Evolutionary conservation across 2,797 vertebrate genomes (phyloP).

Genomic region (Mergus octosetaceus): DNA sequence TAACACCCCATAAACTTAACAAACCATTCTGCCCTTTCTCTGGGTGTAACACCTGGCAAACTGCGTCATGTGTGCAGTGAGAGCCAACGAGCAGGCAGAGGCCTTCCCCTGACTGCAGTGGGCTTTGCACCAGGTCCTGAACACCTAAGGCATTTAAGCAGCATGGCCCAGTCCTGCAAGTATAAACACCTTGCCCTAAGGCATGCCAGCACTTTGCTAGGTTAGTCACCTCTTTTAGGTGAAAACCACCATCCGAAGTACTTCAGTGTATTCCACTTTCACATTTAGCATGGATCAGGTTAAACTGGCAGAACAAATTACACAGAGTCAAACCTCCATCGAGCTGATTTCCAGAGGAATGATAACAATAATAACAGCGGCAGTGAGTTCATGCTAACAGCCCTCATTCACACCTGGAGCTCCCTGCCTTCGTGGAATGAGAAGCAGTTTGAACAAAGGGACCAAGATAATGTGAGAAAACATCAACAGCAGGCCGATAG

Average conservation of each 20-base stretch:
- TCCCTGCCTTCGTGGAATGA: conserved; percentile 39
- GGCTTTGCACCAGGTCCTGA: not conserved
- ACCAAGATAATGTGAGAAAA: conserved; percentile 61
- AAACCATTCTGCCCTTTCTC: not conserved
- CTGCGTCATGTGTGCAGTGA: not conserved
- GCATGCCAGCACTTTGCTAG: not conserved
- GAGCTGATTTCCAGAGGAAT: conserved; percentile 26
- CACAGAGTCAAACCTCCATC: not conserved
- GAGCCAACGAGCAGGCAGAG: not conserved
- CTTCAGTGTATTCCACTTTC: not conserved
- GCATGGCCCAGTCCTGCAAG: not conserved
- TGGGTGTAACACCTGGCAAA: not conserved
- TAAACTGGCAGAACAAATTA: not conserved
- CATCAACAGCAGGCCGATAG: conserved; percentile 48
- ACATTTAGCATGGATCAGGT: not conserved
- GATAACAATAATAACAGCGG: conserved; percentile 7
- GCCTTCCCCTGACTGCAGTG: not conserved
- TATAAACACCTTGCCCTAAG: not conserved
- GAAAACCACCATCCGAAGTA: not conserved
- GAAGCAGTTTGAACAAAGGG: conserved; percentile 22
- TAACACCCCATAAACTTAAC: not conserved
- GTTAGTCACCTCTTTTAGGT: not conserved
- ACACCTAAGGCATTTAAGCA: not conserved
- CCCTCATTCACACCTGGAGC: conserved; percentile 53
- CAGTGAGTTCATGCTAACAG: conserved; percentile 23